These are phyloP conservation scores for Cyclopterus lumpus DNA, from an alignment of 2,797 vertebrate species.

Conservation along the genomic window DNA sequence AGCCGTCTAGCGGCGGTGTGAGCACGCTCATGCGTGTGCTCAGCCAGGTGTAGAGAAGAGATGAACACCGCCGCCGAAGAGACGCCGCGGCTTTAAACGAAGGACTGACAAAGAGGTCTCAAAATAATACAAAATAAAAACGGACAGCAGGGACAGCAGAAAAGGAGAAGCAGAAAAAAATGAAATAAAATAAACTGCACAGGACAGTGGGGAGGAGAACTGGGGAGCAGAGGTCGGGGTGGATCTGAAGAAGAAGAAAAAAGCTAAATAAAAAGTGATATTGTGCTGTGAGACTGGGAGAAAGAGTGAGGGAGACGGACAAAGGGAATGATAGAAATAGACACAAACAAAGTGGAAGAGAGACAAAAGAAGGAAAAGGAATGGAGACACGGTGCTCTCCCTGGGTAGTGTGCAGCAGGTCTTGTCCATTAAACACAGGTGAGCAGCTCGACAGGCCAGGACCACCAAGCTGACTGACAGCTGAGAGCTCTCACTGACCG, in stretches of 20 bases:
- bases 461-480: conserved; percentile 85
- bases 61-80: conserved; percentile 66
- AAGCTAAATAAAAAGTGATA: conserved; percentile 51
- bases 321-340: conserved; percentile 55
- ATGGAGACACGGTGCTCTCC: conserved; percentile 77
- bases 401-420: conserved; percentile 69
- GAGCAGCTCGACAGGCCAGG: conserved; percentile 80
- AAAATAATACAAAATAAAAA: conserved; percentile 74
- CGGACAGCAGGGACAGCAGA: conserved; percentile 42
- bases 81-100: conserved; percentile 51
- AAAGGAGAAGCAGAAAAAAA: conserved; percentile 47
- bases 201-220: conserved; percentile 40
- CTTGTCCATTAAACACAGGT: conserved; percentile 84
- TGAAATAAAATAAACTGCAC: conserved; percentile 48
- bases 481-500: conserved; percentile 80
- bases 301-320: conserved; percentile 38
- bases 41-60: conserved; percentile 75
- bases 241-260: conserved; percentile 50
- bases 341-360: conserved; percentile 61
- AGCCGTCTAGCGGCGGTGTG: conserved; percentile 79
- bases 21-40: conserved; percentile 60
- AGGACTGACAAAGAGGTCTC: conserved; percentile 69
- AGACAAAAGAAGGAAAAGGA: conserved; percentile 53
- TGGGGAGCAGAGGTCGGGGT: conserved; percentile 4
- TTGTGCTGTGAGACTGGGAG: conserved; percentile 36